phyloP scores from a whole-genome alignment of 2,113 vertebrate species.

The Rhynchomys soricoides region DNA sequence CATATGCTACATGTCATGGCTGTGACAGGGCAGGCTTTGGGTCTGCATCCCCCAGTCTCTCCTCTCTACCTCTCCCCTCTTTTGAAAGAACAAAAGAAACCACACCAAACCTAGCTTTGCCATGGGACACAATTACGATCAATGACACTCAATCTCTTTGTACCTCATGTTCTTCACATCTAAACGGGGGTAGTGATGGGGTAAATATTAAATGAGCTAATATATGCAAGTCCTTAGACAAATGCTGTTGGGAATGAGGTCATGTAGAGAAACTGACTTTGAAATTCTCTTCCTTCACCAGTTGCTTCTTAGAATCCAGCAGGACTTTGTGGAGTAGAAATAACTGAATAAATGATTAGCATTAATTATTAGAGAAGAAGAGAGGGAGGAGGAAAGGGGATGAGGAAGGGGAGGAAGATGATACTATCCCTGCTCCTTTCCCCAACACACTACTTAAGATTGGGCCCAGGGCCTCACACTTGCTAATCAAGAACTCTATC shows the following conservation, averaged over 20 bases:
- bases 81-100: background rate
- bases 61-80: background rate
- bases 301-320: background rate
- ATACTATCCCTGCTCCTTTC: rapidly evolving
- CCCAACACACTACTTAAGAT: background rate
- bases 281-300: background rate
- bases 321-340: background rate
- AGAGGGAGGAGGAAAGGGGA: background rate
- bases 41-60: background rate
- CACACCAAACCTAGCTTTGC: background rate
- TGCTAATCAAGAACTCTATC: background rate
- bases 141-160: background rate
- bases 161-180: background rate
- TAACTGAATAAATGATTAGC: background rate
- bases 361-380: background rate
- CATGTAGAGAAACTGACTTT: background rate
- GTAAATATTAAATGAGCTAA: background rate
- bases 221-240: background rate
- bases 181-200: background rate
- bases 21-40: background rate
- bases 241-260: background rate
- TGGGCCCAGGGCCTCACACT: background rate
- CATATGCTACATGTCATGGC: background rate
- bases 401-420: background rate
- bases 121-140: background rate